Percentiles rank a stretch among this genome's conserved stretches.
Evolutionary conservation across 30 jellyfish, hydroid and myxozoan species (phyloP).

Genomic region (Sanderia malayensis): DNA sequence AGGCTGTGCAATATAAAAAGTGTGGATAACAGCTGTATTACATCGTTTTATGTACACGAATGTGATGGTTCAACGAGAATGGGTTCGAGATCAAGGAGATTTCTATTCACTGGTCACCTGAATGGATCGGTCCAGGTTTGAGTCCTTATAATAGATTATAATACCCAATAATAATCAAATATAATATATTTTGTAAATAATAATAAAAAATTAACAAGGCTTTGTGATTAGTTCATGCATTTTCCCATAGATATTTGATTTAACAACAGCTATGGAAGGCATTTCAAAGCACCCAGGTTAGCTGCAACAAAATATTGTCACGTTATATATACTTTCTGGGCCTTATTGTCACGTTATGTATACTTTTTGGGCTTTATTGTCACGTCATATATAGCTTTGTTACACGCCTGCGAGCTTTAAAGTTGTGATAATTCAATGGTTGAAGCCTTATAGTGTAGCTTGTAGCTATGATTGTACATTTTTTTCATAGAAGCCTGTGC

Average conservation of each 20-base stretch:
- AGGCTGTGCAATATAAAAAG: slow-evolving; percentile 95
- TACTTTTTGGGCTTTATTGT: background rate
- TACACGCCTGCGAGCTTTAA: too few species aligned
- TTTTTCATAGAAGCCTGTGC: slow-evolving; percentile 51
- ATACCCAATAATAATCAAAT: background rate
- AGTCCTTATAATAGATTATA: background rate
- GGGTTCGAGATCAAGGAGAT: slow-evolving; percentile 98
- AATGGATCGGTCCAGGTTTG: slow-evolving; percentile 95
- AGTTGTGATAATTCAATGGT: too few species aligned
- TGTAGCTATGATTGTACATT: too few species aligned
- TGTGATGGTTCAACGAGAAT: slow-evolving; percentile 98
- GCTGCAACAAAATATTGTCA: background rate
- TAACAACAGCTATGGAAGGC: slow-evolving; percentile 95
- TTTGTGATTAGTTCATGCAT: background rate
- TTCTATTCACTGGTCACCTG: slow-evolving; percentile 95
- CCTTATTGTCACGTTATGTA: background rate
- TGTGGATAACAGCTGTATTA: slow-evolving; percentile 92
- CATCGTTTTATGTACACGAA: slow-evolving; percentile 90
- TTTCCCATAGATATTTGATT: slow-evolving; percentile 87
- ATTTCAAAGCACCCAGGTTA: slow-evolving; percentile 77
- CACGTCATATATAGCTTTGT: background rate
- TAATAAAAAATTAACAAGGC: background rate
- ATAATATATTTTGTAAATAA: background rate
- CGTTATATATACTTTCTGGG: background rate
- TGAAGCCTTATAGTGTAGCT: too few species aligned